Conservation (phyloP, 2,888 invertebrate species). For the Catocala nupta region DNA sequence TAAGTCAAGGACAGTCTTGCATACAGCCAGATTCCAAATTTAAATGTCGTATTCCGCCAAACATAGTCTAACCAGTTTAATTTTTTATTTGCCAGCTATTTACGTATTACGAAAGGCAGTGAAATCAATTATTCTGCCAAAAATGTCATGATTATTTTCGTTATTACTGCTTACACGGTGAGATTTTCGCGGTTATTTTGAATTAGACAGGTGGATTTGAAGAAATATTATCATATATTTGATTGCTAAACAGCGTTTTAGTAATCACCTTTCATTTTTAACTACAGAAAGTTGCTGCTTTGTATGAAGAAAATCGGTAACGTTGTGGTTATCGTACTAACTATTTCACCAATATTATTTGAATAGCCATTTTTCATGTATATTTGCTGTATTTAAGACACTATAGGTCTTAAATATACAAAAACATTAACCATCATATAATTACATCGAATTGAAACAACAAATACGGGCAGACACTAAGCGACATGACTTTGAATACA, state of each 20-base stretch:
- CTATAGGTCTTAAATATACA: too few species aligned
- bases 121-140: conserved; percentile 36
- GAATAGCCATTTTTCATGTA: too few species aligned
- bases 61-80: conserved; percentile 41
- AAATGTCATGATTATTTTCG: conserved; percentile 8
- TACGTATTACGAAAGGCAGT: conserved; percentile 30
- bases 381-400: too few species aligned
- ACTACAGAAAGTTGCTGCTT: too few species aligned
- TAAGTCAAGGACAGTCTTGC: conserved; percentile 70
- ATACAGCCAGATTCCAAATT: conserved; percentile 52
- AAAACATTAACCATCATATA: too few species aligned
- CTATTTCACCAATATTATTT: too few species aligned
- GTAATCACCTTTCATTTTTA: too few species aligned
- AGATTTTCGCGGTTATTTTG: conserved; percentile 9
- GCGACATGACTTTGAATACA: too few species aligned
- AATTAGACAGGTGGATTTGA: background rate
- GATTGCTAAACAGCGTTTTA: background rate
- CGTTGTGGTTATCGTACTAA: too few species aligned
- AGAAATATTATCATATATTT: background rate
- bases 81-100: conserved; percentile 3
- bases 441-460: too few species aligned
- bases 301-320: too few species aligned
- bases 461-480: too few species aligned
- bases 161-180: background rate
- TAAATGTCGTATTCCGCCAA: conserved; percentile 54